A percentile compares a stretch with the other conserved stretches of the same genome.
phyloP scores from a whole-genome alignment of 2,888 invertebrate genomes.

The Chrysopilus asiliformis region DNA sequence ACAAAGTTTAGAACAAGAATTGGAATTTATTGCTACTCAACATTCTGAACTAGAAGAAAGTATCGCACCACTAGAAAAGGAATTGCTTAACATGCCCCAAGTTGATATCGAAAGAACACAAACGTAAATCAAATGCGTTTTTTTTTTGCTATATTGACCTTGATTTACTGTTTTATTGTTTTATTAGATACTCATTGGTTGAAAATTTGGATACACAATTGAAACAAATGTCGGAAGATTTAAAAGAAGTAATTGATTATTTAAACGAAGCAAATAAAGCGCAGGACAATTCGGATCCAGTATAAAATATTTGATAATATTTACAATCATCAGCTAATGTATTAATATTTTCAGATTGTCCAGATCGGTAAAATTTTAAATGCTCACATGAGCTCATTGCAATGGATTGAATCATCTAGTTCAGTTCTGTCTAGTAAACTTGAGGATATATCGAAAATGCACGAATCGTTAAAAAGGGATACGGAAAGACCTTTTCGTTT shows the following conservation, averaged over 20 bases:
- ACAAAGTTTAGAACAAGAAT: slow-evolving; percentile 76
- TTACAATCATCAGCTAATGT: slow-evolving; percentile 1
- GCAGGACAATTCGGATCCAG: slow-evolving; percentile 75
- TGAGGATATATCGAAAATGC: slow-evolving; percentile 69
- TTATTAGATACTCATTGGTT: slow-evolving; percentile 62
- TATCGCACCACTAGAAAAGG: slow-evolving; percentile 72
- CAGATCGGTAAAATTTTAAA: slow-evolving; percentile 89
- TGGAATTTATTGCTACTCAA: slow-evolving; percentile 86
- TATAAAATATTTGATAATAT: slow-evolving; percentile 36
- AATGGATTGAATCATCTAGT: slow-evolving; percentile 85
- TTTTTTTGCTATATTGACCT: too few species aligned
- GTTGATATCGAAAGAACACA: slow-evolving; percentile 82
- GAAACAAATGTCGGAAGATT: slow-evolving; percentile 86
- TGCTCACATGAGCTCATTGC: slow-evolving; percentile 91
- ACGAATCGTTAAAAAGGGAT: slow-evolving; percentile 61
- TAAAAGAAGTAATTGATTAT: slow-evolving; percentile 90
- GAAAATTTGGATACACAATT: slow-evolving; percentile 85
- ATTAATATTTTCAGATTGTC: slow-evolving; percentile 50
- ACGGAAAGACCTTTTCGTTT: slow-evolving; percentile 55
- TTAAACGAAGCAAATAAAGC: slow-evolving; percentile 77
- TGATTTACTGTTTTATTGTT: too few species aligned
- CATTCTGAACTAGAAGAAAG: slow-evolving; percentile 86
- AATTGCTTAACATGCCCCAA: slow-evolving; percentile 51
- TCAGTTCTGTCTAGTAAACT: slow-evolving; percentile 62
- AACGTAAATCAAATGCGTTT: too few species aligned